phyloP scores from a whole-genome alignment of 2,888 invertebrate genomes.

The Mystacides longicornis region DNA sequence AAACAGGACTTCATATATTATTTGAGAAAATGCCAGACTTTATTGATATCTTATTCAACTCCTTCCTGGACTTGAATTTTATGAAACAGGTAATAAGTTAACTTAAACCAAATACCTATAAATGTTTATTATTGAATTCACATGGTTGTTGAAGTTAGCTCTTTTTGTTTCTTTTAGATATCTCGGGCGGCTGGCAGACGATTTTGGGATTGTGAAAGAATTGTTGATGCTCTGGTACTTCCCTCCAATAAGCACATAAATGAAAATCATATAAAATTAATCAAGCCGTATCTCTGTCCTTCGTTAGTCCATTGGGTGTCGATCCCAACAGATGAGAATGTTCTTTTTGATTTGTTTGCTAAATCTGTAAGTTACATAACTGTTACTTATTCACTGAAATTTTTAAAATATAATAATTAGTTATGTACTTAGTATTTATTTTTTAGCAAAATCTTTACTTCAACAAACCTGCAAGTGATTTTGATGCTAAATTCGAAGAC shows the following conservation, averaged over 20 bases:
- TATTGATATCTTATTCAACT: constrained; percentile 39
- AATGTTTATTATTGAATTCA: background rate
- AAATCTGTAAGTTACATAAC: constrained; percentile 46
- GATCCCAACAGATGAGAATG: constrained; percentile 41
- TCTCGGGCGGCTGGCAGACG: constrained; percentile 24
- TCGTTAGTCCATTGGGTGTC: constrained; percentile 44
- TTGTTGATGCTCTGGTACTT: constrained; percentile 35
- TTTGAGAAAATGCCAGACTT: constrained; percentile 41
- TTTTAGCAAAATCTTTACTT: constrained; percentile 28
- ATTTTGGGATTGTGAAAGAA: constrained; percentile 45
- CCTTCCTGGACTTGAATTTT: constrained; percentile 44
- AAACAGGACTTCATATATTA: constrained; percentile 37
- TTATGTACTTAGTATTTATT: background rate
- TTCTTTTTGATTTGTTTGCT: constrained; percentile 39
- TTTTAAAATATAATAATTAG: background rate
- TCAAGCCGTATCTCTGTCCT: constrained; percentile 40
- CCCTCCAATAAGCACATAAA: constrained; percentile 35
- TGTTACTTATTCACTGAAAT: too few species aligned
- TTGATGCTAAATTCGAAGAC: constrained; percentile 19
- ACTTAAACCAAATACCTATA: background rate
- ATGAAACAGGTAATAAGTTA: constrained; percentile 39
- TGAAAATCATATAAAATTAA: constrained; percentile 29
- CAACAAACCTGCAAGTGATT: constrained; percentile 20
- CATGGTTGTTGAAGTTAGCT: background rate
- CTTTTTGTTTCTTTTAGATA: constrained; percentile 1